These are phyloP conservation scores for Phalacrocorax brasilianus DNA, from an alignment of 2,113 vertebrate genomes.

Conservation along the genomic window DNA sequence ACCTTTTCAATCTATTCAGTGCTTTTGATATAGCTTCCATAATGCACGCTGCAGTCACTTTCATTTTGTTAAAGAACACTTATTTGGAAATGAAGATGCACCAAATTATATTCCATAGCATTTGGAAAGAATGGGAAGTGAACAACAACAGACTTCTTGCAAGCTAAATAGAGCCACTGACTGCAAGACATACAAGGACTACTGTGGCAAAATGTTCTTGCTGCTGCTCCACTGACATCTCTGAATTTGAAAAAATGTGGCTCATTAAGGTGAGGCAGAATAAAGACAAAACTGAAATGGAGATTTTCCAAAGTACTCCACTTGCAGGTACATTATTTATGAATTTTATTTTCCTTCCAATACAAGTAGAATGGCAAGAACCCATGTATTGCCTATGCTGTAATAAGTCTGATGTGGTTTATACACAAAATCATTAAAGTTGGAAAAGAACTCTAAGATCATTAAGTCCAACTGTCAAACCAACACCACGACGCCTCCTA, in stretches of 20 bases:
- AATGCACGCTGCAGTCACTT: background rate
- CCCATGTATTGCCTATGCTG: background rate
- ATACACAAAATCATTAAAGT: no score
- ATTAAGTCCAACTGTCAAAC: no score
- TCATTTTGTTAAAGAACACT: background rate
- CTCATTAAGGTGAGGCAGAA: conserved; percentile 25
- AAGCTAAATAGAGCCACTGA: conserved; percentile 14
- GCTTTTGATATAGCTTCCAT: background rate
- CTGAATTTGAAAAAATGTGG: conserved; percentile 39
- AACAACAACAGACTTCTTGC: background rate
- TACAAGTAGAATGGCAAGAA: background rate
- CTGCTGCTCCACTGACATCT: background rate
- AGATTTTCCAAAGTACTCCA: background rate
- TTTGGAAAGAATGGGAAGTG: conserved; percentile 7
- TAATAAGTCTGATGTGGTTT: background rate
- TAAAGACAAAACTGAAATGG: conserved; percentile 22
- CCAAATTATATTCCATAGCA: background rate
- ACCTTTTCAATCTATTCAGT: background rate
- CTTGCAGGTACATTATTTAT: background rate
- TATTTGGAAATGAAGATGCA: conserved; percentile 8
- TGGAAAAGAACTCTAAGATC: no score
- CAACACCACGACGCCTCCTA: no score
- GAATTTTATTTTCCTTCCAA: background rate
- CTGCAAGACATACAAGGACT: background rate
- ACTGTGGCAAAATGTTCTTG: background rate